phyloP scores from a whole-genome alignment of 2,888 invertebrate genomes.

The Trissonchulus latispiculum region DNA sequence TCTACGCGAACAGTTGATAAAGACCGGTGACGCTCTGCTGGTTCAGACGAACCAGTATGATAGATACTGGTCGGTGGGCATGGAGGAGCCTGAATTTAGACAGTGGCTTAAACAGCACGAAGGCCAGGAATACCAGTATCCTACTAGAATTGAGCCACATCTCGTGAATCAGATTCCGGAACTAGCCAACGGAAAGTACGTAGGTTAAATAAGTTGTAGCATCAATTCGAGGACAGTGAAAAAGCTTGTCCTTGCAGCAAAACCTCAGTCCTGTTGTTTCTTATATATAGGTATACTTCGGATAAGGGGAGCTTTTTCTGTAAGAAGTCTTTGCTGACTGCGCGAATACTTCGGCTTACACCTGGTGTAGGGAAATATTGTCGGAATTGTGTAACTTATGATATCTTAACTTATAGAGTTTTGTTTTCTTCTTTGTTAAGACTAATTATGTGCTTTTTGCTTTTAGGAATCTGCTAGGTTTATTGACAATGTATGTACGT shows the following conservation, averaged over 20 bases:
- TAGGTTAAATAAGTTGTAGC: too few relatives aligned
- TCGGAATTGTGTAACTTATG: too few relatives aligned
- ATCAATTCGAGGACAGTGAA: too few relatives aligned
- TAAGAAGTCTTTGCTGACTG: too few relatives aligned
- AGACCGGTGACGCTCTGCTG: constrained; percentile 29
- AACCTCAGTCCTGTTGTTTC: too few relatives aligned
- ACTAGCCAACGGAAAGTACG: constrained; percentile 1
- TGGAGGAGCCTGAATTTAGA: not conserved
- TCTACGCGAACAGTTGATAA: constrained; percentile 29
- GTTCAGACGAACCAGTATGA: constrained; percentile 26
- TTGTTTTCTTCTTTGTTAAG: too few relatives aligned
- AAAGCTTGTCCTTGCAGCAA: too few relatives aligned
- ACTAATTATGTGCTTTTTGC: not conserved
- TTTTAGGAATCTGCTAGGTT: not conserved
- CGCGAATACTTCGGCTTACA: too few relatives aligned
- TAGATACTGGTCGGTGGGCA: constrained; percentile 15
- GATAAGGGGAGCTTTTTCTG: too few relatives aligned
- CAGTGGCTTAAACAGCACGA: constrained; percentile 4
- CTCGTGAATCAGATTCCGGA: not conserved
- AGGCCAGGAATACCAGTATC: not conserved
- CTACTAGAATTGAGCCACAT: not conserved
- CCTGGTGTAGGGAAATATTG: too few relatives aligned
- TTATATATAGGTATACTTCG: too few relatives aligned
- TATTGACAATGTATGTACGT: not conserved
- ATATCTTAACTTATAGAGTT: too few relatives aligned